A percentile compares a stretch with the other conserved stretches of the same genome.
These are phyloP conservation scores for Dione juno DNA, from an alignment of 2,888 invertebrate species.

Conservation along the genomic window DNA sequence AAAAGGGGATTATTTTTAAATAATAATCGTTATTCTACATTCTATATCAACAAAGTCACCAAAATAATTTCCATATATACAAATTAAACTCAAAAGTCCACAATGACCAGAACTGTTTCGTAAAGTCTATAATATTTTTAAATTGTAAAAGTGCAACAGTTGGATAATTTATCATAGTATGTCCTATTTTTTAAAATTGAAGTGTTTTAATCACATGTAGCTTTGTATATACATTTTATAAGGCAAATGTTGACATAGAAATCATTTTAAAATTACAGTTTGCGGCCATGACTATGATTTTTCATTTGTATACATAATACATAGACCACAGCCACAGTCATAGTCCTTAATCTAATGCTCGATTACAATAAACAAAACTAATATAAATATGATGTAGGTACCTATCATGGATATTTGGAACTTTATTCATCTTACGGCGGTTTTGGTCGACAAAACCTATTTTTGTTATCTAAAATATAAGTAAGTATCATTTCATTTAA, in stretches of 20 bases:
- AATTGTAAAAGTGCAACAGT: neutral
- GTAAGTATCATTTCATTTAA: conserved; percentile 62
- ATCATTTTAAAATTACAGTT: conserved; percentile 4
- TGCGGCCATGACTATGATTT: conserved; percentile 66
- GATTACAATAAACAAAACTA: conserved; percentile 46
- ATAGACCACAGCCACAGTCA: conserved; percentile 73
- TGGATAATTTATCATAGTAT: neutral
- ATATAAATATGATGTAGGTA: conserved; percentile 48
- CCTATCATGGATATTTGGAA: conserved; percentile 53
- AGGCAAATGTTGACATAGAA: conserved; percentile 24
- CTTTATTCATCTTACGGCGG: conserved; percentile 47
- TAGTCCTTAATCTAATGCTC: conserved; percentile 61
- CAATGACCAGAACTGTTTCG: conserved; percentile 20
- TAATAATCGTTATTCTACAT: conserved; percentile 10
- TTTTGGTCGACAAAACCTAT: conserved; percentile 15
- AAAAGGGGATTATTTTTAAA: neutral
- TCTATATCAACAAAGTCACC: conserved; percentile 26
- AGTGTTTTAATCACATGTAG: neutral
- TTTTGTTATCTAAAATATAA: conserved; percentile 38
- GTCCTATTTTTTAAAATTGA: too few species aligned
- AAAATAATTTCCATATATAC: conserved; percentile 19
- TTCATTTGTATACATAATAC: conserved; percentile 56
- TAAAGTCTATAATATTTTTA: conserved; percentile 1
- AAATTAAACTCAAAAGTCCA: conserved; percentile 11
- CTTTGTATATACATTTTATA: conserved; percentile 9